Evolutionary conservation across 1,140 invertebrate genomes (phyloP).

Genomic region (Temnothorax curvispinosus): DNA sequence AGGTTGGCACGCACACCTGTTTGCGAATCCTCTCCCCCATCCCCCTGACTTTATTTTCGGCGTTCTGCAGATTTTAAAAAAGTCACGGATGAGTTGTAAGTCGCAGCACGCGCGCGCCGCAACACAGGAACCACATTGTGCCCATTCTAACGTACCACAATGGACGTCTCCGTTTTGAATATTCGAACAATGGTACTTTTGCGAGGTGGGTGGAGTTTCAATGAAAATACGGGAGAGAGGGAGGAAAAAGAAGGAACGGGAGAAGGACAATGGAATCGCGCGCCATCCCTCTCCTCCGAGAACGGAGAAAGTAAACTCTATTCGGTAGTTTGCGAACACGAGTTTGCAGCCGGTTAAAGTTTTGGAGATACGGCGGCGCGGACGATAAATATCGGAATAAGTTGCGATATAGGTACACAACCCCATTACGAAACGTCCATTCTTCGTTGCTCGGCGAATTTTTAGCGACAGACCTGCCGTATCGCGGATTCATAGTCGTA

Average conservation of each 20-base stretch:
- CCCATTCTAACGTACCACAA: conserved; percentile 72
- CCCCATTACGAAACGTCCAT: not conserved
- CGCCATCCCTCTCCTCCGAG: conserved; percentile 49
- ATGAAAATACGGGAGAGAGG: conserved; percentile 70
- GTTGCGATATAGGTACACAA: not conserved
- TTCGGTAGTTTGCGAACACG: conserved; percentile 43
- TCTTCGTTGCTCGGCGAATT: not conserved
- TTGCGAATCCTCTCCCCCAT: conserved; percentile 13
- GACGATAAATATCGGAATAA: conserved; percentile 48
- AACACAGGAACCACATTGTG: conserved; percentile 75
- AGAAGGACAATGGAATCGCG: conserved; percentile 76
- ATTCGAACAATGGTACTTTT: conserved; percentile 78
- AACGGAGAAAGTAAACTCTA: conserved; percentile 59
- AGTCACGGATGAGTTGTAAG: conserved; percentile 73
- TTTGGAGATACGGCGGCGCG: not conserved
- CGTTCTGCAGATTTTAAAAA: conserved; percentile 72
- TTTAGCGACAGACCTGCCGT: not conserved
- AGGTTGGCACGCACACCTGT: conserved; percentile 15
- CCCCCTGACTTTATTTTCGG: conserved; percentile 37
- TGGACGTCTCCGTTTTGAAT: conserved; percentile 79
- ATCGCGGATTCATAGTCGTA: not conserved
- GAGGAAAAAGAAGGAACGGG: conserved; percentile 23
- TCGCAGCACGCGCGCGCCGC: conserved; percentile 73
- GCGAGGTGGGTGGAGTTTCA: conserved; percentile 70
- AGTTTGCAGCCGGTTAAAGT: conserved; percentile 41